Evolutionary conservation across 2,797 vertebrate genomes (phyloP).

Genomic region (Onychomys torridus): DNA sequence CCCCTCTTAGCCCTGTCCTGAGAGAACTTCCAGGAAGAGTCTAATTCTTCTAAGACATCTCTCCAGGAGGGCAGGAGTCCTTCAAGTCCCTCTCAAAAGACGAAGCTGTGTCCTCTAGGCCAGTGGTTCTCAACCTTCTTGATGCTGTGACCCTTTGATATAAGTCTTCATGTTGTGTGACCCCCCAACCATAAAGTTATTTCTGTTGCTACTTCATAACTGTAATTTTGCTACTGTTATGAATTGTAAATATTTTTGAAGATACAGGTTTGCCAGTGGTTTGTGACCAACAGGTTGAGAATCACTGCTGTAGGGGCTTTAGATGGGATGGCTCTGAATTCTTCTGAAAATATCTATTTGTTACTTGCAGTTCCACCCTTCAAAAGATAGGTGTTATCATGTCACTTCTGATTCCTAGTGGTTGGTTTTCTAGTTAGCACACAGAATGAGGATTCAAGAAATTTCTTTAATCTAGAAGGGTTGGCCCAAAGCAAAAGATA

Average conservation of each 20-base stretch:
- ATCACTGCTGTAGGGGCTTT: neutral
- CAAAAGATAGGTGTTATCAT: neutral
- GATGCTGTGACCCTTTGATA: neutral
- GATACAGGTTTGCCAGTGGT: neutral
- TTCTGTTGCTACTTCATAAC: neutral
- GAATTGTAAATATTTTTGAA: neutral
- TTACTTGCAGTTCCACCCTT: neutral
- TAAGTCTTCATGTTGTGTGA: neutral
- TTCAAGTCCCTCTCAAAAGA: conserved; percentile 46
- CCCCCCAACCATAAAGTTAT: neutral
- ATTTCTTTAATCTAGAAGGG: conserved; percentile 34
- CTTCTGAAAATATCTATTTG: conserved; percentile 22
- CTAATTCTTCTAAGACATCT: conserved; percentile 33
- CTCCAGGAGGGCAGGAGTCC: conserved; percentile 35
- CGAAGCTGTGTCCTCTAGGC: neutral
- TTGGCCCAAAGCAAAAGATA: conserved; percentile 21
- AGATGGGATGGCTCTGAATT: neutral
- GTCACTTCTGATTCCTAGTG: neutral
- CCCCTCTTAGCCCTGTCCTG: conserved; percentile 35
- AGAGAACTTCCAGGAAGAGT: conserved; percentile 41
- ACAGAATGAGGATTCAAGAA: conserved; percentile 32
- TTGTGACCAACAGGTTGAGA: neutral
- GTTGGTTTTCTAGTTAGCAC: neutral
- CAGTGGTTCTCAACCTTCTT: neutral
- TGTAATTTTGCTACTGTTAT: neutral